A percentile compares a stretch with the other conserved stretches of the same genome.
Conservation (phyloP, 2,113 vertebrate genomes). For the Epinephelus cyanopodus region DNA sequence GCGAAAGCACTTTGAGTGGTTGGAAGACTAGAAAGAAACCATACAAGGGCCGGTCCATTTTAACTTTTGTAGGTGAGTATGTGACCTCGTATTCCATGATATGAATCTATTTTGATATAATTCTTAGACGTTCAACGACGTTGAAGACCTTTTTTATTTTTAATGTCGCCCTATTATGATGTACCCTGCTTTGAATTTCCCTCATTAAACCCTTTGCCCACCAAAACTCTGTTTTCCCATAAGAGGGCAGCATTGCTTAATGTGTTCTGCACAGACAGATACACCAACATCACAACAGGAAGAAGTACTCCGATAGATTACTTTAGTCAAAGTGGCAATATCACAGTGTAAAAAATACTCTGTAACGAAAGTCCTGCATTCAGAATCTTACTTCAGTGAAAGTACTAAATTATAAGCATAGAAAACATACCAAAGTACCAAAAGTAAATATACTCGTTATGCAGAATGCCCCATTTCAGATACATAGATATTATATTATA, state of each 20-base stretch:
- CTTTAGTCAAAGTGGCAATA: neutral
- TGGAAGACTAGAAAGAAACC: no score
- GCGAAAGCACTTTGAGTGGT: no score
- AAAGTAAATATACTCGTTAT: neutral
- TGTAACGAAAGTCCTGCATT: neutral
- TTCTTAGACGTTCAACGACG: no score
- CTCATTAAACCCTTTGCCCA: neutral
- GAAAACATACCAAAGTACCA: neutral
- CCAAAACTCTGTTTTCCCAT: slow-evolving; percentile 39
- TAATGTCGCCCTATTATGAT: neutral
- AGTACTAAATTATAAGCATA: neutral
- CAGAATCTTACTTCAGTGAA: neutral
- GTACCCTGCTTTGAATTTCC: neutral
- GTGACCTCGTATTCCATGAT: neutral
- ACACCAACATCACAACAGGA: no score
- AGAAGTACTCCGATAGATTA: neutral
- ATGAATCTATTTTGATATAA: neutral
- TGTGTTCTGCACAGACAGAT: neutral
- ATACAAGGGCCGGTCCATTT: no score
- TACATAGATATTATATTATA: neutral
- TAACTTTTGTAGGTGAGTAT: no score
- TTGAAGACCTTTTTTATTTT: neutral
- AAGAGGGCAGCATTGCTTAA: slow-evolving; percentile 64
- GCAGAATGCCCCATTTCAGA: neutral
- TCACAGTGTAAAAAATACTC: neutral